These are phyloP conservation scores for Drosophila villosipedis DNA, from an alignment of 2,888 invertebrate genomes.

Conservation along the genomic window DNA sequence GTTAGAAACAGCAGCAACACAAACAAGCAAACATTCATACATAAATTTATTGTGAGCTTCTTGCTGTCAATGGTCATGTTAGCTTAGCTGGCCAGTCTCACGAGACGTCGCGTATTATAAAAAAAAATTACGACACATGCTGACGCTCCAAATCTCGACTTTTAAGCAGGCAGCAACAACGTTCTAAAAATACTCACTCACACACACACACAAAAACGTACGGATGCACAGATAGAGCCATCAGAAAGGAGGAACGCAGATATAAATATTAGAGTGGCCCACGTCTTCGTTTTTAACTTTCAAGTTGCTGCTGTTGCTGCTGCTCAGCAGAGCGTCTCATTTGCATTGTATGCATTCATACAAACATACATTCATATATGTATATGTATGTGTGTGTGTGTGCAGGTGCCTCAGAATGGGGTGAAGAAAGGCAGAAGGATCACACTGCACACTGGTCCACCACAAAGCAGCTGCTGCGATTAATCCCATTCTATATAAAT, in stretches of 20 bases:
- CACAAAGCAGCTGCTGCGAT: not conserved
- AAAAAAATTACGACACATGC: slow-evolving; percentile 52
- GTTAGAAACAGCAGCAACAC: not conserved
- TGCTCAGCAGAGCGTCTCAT: slow-evolving; percentile 65
- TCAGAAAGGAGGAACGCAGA: slow-evolving; percentile 30
- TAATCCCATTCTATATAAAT: no score
- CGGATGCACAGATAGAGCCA: slow-evolving; percentile 52
- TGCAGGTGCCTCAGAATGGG: slow-evolving; percentile 39
- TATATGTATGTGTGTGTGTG: not conserved
- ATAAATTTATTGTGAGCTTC: slow-evolving; percentile 40
- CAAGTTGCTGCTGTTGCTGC: slow-evolving; percentile 36
- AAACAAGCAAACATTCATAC: slow-evolving; percentile 3
- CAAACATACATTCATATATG: not conserved
- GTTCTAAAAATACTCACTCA: slow-evolving; percentile 58
- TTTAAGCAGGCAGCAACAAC: slow-evolving; percentile 23
- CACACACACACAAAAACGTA: slow-evolving; percentile 16
- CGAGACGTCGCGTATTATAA: slow-evolving; percentile 24
- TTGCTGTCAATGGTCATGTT: slow-evolving; percentile 18
- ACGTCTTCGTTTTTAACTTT: slow-evolving; percentile 45
- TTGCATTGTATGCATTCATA: slow-evolving; percentile 44
- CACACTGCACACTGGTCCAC: slow-evolving; percentile 25
- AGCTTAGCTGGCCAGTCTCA: slow-evolving; percentile 2
- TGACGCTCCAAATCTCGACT: slow-evolving; percentile 53
- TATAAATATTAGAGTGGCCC: slow-evolving; percentile 51
- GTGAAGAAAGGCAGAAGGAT: slow-evolving; percentile 2